Percentiles rank a stretch among this genome's conserved stretches.
Conservation (phyloP, 2,797 vertebrate species). For the Leptodactylus fallax region DNA sequence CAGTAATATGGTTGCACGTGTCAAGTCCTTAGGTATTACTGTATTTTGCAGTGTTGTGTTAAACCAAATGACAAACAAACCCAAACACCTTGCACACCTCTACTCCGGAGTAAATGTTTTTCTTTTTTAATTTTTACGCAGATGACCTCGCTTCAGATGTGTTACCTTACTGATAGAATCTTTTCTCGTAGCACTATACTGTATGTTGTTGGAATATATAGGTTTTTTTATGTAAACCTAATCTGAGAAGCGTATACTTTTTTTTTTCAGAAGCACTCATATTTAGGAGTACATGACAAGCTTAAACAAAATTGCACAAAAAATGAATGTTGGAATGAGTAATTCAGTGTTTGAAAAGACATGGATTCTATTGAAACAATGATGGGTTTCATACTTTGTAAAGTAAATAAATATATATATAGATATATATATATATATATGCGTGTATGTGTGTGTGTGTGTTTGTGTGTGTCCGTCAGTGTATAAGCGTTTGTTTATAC, state of each 20-base stretch:
- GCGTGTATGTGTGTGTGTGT: conserved; percentile 48
- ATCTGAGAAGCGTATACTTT: conserved; percentile 83
- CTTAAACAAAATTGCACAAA: conserved; percentile 91
- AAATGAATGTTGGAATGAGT: conserved; percentile 95
- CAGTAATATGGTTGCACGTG: conserved; percentile 66
- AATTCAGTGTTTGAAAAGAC: conserved; percentile 90
- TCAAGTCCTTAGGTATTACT: conserved; percentile 62
- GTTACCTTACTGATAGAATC: conserved; percentile 91
- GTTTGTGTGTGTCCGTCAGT: conserved; percentile 48
- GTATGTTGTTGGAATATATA: conserved; percentile 87
- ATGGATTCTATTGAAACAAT: conserved; percentile 84
- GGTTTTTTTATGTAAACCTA: conserved; percentile 84
- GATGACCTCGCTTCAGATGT: conserved; percentile 84
- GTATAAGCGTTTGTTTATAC: conserved; percentile 70
- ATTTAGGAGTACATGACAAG: conserved; percentile 90
- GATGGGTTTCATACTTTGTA: conserved; percentile 83
- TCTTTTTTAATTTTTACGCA: conserved; percentile 82
- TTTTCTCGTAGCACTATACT: conserved; percentile 97
- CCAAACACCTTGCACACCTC: conserved; percentile 82
- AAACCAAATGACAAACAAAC: conserved; percentile 66
- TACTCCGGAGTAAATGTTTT: conserved; percentile 82
- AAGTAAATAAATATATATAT: conserved; percentile 75
- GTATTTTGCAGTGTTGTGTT: conserved; percentile 20
- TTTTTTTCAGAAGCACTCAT: conserved; percentile 88
- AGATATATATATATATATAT: conserved; percentile 66